These are phyloP conservation scores for Antennarius maculatus DNA, from an alignment of 2,797 vertebrate genomes.

Conservation along the genomic window DNA sequence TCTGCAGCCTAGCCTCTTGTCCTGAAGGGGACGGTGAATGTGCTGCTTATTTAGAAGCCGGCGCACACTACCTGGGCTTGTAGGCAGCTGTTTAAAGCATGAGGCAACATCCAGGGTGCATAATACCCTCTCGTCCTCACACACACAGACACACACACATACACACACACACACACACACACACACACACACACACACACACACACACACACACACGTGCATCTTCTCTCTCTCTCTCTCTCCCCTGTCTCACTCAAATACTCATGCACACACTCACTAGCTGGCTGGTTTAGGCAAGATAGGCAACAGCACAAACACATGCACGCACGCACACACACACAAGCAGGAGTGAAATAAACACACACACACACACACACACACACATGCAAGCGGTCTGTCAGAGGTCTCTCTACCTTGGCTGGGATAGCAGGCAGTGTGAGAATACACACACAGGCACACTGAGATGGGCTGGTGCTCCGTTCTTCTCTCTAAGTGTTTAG, in stretches of 20 bases:
- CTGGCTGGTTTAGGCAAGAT: constrained; percentile 68
- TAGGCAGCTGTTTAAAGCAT: constrained; percentile 85
- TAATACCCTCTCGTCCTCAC: constrained; percentile 80
- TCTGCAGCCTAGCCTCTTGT: constrained; percentile 84
- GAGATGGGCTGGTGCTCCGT: constrained; percentile 78
- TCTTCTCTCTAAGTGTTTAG: constrained; percentile 83
- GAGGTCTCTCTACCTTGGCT: constrained; percentile 81
- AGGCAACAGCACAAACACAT: constrained; percentile 52
- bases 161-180: too few relatives aligned
- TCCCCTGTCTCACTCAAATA: constrained; percentile 53
- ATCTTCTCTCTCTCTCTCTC: constrained; percentile 41
- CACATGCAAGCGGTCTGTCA: constrained; percentile 70
- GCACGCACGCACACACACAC: constrained; percentile 27
- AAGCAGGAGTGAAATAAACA: constrained; percentile 55
- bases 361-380: constrained; percentile 47
- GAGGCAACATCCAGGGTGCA: constrained; percentile 86
- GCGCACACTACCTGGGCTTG: constrained; percentile 82
- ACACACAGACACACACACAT: constrained; percentile 14
- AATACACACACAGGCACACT: constrained; percentile 71
- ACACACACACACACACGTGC: too few relatives aligned
- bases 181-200: too few relatives aligned
- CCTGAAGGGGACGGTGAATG: constrained; percentile 84
- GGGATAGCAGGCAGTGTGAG: constrained; percentile 77
- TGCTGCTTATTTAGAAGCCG: constrained; percentile 86
- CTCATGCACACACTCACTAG: constrained; percentile 61